A percentile compares a stretch with the other conserved stretches of the same genome.
Conservation (phyloP, 1,140 invertebrate genomes). For the Adelges cooleyi region DNA sequence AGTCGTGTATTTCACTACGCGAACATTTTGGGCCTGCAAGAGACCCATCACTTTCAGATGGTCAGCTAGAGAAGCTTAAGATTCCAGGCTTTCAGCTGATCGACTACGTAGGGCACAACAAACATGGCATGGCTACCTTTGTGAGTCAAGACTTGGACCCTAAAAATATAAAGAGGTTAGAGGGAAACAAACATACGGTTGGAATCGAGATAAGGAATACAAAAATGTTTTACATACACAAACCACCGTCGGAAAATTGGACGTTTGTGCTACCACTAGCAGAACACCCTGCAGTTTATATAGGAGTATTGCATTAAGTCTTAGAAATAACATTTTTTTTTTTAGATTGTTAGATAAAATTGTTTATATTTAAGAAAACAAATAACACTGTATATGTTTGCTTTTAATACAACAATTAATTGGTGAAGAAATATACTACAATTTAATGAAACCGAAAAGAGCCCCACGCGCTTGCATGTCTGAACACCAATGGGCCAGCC, state of each 20-base stretch:
- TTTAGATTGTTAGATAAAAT: too few relatives aligned
- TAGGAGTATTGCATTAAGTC: too few relatives aligned
- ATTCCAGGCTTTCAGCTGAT: not conserved
- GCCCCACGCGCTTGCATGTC: too few relatives aligned
- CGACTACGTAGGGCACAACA: not conserved
- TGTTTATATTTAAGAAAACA: too few relatives aligned
- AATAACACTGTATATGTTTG: too few relatives aligned
- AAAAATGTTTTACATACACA: not conserved
- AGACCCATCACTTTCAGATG: too few relatives aligned
- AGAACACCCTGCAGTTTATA: not conserved
- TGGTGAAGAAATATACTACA: too few relatives aligned
- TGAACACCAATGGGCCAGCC: too few relatives aligned
- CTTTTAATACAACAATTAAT: too few relatives aligned
- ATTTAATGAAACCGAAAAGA: too few relatives aligned
- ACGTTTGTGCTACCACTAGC: not conserved
- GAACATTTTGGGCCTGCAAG: not conserved
- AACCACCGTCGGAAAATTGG: not conserved
- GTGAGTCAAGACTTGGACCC: not conserved
- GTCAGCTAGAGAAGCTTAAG: not conserved
- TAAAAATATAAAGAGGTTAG: not conserved
- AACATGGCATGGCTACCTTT: not conserved
- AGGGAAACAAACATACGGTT: conserved; percentile 4
- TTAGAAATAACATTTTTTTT: too few relatives aligned
- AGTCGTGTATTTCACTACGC: not conserved
- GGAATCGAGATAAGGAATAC: not conserved